Evolutionary conservation across 1,140 invertebrate genomes (phyloP).

Genomic region (Planococcus citri): DNA sequence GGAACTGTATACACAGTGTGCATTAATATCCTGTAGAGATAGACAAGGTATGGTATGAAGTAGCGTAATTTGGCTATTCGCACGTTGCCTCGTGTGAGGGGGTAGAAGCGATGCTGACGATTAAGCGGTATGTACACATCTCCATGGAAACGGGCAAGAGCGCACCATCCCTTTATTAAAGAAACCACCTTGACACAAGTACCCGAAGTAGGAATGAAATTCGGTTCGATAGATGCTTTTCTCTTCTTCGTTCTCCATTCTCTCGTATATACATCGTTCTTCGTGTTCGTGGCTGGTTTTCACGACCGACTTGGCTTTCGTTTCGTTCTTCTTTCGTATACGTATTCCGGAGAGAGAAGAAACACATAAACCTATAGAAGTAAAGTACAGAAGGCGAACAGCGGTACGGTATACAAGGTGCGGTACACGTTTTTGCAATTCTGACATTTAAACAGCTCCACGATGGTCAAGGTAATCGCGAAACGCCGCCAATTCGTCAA

Average conservation of each 20-base stretch:
- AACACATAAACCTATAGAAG: too few species aligned
- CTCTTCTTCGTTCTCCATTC: background rate
- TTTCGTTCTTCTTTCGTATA: background rate
- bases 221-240: background rate
- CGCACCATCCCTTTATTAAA: slow-evolving; percentile 12
- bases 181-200: slow-evolving; percentile 20
- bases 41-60: too few species aligned
- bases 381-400: too few species aligned
- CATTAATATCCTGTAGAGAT: too few species aligned
- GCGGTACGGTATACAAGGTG: too few species aligned
- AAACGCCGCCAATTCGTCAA: too few species aligned
- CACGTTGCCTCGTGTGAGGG: background rate
- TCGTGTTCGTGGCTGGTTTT: background rate
- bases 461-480: background rate
- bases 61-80: background rate
- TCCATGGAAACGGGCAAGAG: background rate
- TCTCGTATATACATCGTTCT: too few species aligned
- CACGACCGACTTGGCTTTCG: background rate
- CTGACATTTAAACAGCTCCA: too few species aligned
- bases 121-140: background rate
- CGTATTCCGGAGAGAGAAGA: too few species aligned
- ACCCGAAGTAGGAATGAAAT: too few species aligned
- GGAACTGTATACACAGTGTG: too few species aligned
- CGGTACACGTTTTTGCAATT: background rate
- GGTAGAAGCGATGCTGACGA: background rate